Percentiles rank a stretch among this genome's conserved stretches.
These are phyloP conservation scores for Nasua narica DNA, from an alignment of 2,797 vertebrate species.

Conservation along the genomic window DNA sequence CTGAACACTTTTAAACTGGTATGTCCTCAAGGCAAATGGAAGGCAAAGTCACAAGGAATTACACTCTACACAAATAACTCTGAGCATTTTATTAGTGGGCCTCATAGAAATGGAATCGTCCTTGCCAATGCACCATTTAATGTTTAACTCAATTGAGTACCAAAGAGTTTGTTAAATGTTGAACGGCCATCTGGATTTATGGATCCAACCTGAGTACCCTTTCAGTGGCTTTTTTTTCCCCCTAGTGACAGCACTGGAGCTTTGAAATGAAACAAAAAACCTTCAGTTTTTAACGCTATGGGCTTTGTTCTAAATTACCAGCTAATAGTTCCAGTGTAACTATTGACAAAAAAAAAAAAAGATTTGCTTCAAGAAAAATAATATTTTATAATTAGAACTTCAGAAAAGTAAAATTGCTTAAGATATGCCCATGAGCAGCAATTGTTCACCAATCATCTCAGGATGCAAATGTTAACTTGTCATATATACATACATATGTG, in stretches of 20 bases:
- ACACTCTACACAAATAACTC: conserved; percentile 89
- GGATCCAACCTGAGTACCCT: conserved; percentile 44
- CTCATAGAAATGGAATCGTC: conserved; percentile 82
- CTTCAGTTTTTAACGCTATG: conserved; percentile 50
- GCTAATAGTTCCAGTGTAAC: background rate
- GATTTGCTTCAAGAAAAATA: background rate
- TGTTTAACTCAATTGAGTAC: conserved; percentile 90
- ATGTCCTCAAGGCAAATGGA: conserved; percentile 96
- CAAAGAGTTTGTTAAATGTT: conserved; percentile 91
- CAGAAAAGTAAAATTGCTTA: conserved; percentile 1
- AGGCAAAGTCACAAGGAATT: conserved; percentile 94
- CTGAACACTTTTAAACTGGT: conserved; percentile 91
- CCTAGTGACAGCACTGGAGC: conserved; percentile 48
- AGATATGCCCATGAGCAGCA: background rate
- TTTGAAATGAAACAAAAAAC: conserved; percentile 59
- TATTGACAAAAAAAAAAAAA: background rate
- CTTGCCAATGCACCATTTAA: conserved; percentile 86
- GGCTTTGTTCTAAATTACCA: conserved; percentile 52
- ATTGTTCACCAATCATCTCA: conserved; percentile 62
- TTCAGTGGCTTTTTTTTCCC: background rate
- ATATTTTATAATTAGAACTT: conserved; percentile 31
- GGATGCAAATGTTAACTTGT: conserved; percentile 75
- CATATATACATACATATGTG: conserved; percentile 33
- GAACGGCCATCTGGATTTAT: conserved; percentile 85
- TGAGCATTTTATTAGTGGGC: conserved; percentile 87